These are phyloP conservation scores for Myotis brandtii DNA, from an alignment of 2,113 vertebrate genomes.

Conservation along the genomic window DNA sequence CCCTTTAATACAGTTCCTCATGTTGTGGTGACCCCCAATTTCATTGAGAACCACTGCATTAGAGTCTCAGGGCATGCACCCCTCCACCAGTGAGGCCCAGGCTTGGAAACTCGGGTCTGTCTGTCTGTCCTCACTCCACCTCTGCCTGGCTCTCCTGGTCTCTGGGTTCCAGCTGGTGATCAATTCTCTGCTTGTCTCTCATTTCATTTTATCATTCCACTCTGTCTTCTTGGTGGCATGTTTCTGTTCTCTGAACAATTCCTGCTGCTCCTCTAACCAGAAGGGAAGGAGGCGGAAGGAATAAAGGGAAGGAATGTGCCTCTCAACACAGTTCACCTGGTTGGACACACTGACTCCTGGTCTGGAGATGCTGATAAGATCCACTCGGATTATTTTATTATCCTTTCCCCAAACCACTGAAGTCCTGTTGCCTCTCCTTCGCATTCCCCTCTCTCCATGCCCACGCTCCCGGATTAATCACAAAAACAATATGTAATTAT, in stretches of 20 bases:
- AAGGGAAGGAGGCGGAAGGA: background rate
- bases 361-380: background rate
- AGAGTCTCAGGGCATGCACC: background rate
- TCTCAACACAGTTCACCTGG: background rate
- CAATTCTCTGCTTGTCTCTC: background rate
- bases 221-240: background rate
- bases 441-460: too few species aligned
- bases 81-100: background rate
- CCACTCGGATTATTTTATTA: background rate
- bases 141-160: constrained; percentile 6
- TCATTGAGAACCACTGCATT: background rate
- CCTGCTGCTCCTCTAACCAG: background rate
- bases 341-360: background rate
- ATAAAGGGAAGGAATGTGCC: background rate
- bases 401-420: background rate
- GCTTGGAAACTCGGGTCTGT: background rate
- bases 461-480: background rate
- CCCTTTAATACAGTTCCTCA: too few species aligned
- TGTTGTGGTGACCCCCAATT: too few species aligned
- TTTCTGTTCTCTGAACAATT: background rate
- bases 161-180: background rate
- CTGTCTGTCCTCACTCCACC: background rate
- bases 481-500: too few species aligned
- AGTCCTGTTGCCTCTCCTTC: background rate
- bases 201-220: background rate